Evolutionary conservation across 2,888 invertebrate species (phyloP).

Genomic region (Zhengitettix transpicula): DNA sequence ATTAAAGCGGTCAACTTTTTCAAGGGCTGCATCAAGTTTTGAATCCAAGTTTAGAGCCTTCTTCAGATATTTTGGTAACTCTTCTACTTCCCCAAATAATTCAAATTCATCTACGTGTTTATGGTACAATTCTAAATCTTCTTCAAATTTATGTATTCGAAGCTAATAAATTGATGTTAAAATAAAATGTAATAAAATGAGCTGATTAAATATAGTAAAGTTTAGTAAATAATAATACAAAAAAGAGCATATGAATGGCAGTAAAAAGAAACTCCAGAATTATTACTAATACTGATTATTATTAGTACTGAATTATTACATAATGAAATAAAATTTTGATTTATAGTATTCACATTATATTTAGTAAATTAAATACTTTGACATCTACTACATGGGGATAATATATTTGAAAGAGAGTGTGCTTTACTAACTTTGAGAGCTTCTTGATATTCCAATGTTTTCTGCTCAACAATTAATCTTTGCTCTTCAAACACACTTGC

Average conservation of each 20-base stretch:
- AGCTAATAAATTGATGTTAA: conserved; percentile 19
- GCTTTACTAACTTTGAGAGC: conserved; percentile 39
- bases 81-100: conserved; percentile 71
- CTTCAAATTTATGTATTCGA: conserved; percentile 63
- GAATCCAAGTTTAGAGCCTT: conserved; percentile 64
- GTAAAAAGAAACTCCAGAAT: neutral
- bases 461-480: conserved; percentile 58
- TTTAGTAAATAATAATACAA: neutral
- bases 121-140: conserved; percentile 63
- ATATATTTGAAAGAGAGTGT: no score
- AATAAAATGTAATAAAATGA: neutral
- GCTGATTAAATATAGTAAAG: neutral
- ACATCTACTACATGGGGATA: neutral
- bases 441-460: conserved; percentile 75
- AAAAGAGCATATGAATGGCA: neutral
- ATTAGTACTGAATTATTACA: no score
- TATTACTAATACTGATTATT: no score
- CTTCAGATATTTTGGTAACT: conserved; percentile 64
- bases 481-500: conserved; percentile 69
- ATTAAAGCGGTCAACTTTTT: conserved; percentile 74
- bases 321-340: no score
- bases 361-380: neutral
- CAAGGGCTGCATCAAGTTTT: conserved; percentile 54
- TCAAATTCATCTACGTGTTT: conserved; percentile 72
- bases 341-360: neutral